Conservation (phyloP, 2,113 vertebrate genomes). For the Cyanistes caeruleus region DNA sequence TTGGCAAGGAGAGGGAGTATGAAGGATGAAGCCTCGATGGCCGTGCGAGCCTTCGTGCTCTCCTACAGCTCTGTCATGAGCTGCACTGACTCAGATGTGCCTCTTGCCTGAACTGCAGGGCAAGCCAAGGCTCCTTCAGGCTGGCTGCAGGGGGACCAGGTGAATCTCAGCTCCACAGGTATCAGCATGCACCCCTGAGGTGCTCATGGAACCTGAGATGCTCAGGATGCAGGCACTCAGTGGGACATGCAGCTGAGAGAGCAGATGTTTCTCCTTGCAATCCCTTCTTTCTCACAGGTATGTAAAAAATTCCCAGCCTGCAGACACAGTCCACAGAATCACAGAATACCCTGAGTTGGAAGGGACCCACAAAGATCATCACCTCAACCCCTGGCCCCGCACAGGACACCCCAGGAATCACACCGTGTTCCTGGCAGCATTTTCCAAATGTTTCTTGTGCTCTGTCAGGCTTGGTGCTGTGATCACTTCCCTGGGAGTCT, state of each 20-base stretch:
- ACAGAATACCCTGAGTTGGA: background rate
- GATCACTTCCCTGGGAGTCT: background rate
- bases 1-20: background rate
- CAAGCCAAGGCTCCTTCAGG: background rate
- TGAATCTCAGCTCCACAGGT: background rate
- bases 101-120: background rate
- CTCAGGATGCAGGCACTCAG: fast-evolving
- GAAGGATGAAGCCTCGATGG: background rate
- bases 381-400: background rate
- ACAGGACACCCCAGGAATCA: background rate
- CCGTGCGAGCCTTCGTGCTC: background rate
- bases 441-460: background rate
- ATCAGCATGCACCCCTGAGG: background rate
- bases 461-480: background rate
- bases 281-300: background rate
- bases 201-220: background rate
- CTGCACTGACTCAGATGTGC: fast-evolving
- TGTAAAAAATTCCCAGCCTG: background rate
- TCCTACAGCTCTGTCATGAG: background rate
- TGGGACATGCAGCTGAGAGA: background rate
- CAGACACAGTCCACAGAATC: background rate
- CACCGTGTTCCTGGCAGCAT: fast-evolving
- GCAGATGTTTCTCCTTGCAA: background rate
- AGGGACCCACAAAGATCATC: background rate
- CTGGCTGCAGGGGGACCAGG: background rate